Evolutionary conservation across 2,797 vertebrate species (phyloP).

Genomic region (Phrynocephalus guinanensis): DNA sequence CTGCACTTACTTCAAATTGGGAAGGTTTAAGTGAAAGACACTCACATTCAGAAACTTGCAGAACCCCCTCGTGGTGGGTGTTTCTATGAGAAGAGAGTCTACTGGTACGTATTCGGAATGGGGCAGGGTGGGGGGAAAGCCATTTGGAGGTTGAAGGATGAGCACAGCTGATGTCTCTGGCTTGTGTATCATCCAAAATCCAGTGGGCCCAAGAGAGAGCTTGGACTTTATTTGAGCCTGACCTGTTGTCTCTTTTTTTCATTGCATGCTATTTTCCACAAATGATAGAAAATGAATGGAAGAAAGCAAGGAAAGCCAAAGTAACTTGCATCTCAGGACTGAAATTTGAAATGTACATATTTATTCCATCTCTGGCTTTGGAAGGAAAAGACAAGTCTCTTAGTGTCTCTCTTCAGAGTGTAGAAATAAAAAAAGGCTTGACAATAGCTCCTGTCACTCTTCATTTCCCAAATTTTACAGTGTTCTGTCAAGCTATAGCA

Average conservation of each 20-base stretch:
- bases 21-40: not conserved
- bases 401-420: not conserved
- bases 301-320: not conserved
- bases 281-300: not conserved
- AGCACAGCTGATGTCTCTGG: not conserved
- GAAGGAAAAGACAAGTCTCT: not conserved
- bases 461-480: not conserved
- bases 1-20: not conserved
- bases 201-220: not conserved
- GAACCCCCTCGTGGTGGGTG: not conserved
- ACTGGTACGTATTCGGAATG: not conserved
- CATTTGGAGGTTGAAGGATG: not conserved
- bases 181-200: not conserved
- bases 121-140: not conserved
- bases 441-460: not conserved
- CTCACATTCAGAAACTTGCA: not conserved
- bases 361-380: conserved; percentile 5
- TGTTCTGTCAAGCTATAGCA: conserved; percentile 37
- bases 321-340: not conserved
- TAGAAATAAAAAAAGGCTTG: not conserved
- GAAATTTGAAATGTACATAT: conserved; percentile 17
- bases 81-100: not conserved
- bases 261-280: conserved; percentile 12
- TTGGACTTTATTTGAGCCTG: too few relatives aligned
- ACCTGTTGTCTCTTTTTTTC: not conserved